A percentile compares a stretch with the other conserved stretches of the same genome.
phyloP scores from a whole-genome alignment of 2,888 invertebrate genomes.

The Leptothorax acervorum region DNA sequence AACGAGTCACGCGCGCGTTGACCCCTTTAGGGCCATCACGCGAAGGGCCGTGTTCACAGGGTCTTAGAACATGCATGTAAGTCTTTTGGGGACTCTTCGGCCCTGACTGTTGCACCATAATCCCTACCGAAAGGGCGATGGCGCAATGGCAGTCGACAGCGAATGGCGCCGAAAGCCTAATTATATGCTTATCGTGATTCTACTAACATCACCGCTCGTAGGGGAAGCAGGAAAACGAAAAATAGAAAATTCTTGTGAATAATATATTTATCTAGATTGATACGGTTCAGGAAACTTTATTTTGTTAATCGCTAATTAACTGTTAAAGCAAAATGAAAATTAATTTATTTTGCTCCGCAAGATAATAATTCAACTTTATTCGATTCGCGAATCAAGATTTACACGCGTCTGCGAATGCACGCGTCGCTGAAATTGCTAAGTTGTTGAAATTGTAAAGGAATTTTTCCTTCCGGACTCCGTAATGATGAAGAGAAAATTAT shows the following conservation, averaged over 20 bases:
- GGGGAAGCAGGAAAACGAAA: background rate
- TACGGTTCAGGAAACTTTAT: too few relatives aligned
- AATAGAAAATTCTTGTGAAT: background rate
- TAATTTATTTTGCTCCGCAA: background rate
- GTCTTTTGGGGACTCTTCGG: conserved; percentile 74
- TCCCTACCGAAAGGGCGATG: conserved; percentile 59
- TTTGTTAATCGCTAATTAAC: background rate
- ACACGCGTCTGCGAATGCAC: background rate
- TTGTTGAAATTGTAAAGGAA: background rate
- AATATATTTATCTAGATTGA: background rate
- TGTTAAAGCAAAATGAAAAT: conserved; percentile 14
- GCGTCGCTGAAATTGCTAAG: background rate
- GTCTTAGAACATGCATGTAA: conserved; percentile 73
- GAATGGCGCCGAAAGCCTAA: background rate
- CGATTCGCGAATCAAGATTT: background rate
- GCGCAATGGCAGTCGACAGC: conserved; percentile 26
- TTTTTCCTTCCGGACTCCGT: background rate
- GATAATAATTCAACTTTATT: background rate
- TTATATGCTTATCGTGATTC: background rate
- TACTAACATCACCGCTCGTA: background rate
- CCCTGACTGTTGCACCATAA: conserved; percentile 47
- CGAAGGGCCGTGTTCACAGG: conserved; percentile 80
- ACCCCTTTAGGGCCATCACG: conserved; percentile 73
- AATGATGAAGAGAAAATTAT: conserved; percentile 9
- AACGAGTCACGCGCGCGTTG: conserved; percentile 47